Base-by-base conservation (phyloP, 1,140 invertebrate species). In the Cyclina sinensis region DNA sequence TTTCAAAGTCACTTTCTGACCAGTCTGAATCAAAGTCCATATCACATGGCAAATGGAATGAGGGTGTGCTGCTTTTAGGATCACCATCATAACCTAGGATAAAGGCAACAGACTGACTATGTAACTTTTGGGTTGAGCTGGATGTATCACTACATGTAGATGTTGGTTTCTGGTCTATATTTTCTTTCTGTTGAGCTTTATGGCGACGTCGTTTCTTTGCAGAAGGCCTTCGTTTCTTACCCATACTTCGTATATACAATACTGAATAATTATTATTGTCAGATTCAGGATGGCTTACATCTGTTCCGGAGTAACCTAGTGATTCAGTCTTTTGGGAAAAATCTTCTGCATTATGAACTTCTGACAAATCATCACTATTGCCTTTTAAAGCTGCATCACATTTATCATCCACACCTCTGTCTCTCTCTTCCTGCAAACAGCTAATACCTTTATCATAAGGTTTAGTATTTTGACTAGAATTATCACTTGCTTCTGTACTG, bases 11-110 rank as follows among this genome's bases (percentile, higher is more conserved):
- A 81, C 39, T 68, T 39, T 82, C 85, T 37, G 62, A 35, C 89
- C 85, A 86, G 51, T 90, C 89, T 18, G 62, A 80, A 68, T 73
- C 74, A 79, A 27, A 39, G 54, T 90, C 79, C 35, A 51, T 73
- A 54, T 90, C 86, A 88, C 68, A 65, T 30, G 24, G 43, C 51
- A 51, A 21, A 62, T 65, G 68, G 39, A 78, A 70, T 65, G 65
- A 51, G 21, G 79, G 57, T 14, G 30, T 14, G 27, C 39, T 68
- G 39, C 62, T 59, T 16, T 24, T 37, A 35, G 43, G 43, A 51
- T 7, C 43, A 18, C 27, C 21, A 21, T 73, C 74, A 76, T 76
- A 46, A 30, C 76, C 76, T 21, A 87, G 59, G 68, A 70, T 86
- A 54, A 85, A 70, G 43, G 88, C 65, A n/a, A 59, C 24, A 57